Base-by-base conservation (phyloP, 1,140 invertebrate genomes). In the Drosophila busckii region DNA sequence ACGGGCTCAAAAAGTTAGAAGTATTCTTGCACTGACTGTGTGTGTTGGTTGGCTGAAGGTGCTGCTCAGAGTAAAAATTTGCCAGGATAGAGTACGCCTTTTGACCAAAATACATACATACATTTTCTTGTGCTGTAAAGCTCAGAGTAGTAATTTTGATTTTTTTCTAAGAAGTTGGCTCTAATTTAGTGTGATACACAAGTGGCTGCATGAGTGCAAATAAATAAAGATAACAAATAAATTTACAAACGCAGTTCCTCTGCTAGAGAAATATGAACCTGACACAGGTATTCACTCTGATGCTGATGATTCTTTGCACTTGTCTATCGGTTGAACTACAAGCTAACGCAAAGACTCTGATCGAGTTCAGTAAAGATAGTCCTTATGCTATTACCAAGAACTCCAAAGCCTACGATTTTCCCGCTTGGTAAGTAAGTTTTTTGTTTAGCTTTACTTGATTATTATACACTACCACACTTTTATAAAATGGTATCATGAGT, bases 11-110 rank as follows among this genome's bases (percentile, higher is more conserved):
- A 82, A 64, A 70, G 64, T 82, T 75, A 82, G 75, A 82, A 82
- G 75, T 82, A 82, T 82, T 82, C 76, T 82, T 82, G 60, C 64
- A 62, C 48, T 80, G 75, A 61, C 55, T 66, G 73, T 80, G 75
- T 67, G 55, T 54, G 64, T 48, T 31, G 54, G 38, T 60, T 53
- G 25, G 13, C 59, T 46, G 25, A 55, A 62, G 48, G 37, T 55
- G 52, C 26, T 42, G 22, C 41, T 45, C 29, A 15, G 50, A 38
- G 49, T n/a, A n/a, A n/a, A n/a, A n/a, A n/a, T n/a, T n/a, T n/a
- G n/a, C n/a, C n/a, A n/a, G n/a, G 13, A 42, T 16, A 12, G 17
- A 38, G n/a, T n/a, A n/a, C n/a, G n/a, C n/a, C 12, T 20, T 22
- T 22, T 20, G 8, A 23, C 7, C 19, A 13, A 6, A 5, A 12